Evolutionary conservation across 2,113 vertebrate genomes (phyloP).

Genomic region (Microcebus tavaratra): DNA sequence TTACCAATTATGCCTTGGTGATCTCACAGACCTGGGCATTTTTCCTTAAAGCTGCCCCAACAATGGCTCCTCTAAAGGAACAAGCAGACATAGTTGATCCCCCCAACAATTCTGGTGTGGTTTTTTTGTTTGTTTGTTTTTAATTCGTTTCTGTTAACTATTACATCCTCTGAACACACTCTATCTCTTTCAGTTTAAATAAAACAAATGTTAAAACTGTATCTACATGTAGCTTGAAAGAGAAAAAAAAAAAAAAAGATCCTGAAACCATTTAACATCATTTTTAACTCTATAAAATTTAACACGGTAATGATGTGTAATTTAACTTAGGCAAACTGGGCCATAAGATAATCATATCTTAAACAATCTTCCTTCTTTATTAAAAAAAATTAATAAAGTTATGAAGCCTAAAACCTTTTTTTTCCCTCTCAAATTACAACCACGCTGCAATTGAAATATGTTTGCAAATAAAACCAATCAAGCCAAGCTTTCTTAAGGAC

Average conservation of each 20-base stretch:
- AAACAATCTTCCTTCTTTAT: constrained; percentile 60
- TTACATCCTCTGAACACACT: background rate
- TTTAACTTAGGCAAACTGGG: constrained; percentile 63
- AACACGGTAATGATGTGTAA: constrained; percentile 54
- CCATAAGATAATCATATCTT: constrained; percentile 43
- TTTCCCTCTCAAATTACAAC: background rate
- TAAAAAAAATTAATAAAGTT: constrained; percentile 62
- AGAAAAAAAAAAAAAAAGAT: background rate
- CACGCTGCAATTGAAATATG: background rate
- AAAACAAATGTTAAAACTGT: background rate
- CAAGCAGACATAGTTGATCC: too few relatives aligned
- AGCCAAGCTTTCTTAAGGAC: background rate
- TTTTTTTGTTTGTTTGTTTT: background rate
- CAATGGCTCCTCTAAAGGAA: background rate
- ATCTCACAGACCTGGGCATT: background rate
- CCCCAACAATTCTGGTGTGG: background rate
- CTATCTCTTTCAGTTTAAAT: constrained; percentile 28
- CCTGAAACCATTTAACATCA: background rate
- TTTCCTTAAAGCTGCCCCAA: background rate
- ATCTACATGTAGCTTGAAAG: background rate
- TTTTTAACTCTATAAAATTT: constrained; percentile 58
- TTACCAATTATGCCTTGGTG: background rate
- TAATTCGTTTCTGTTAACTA: background rate
- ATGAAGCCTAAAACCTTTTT: background rate
- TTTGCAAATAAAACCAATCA: constrained; percentile 56